phyloP scores from a whole-genome alignment of 2,797 vertebrate genomes.

The Poecile montanus region DNA sequence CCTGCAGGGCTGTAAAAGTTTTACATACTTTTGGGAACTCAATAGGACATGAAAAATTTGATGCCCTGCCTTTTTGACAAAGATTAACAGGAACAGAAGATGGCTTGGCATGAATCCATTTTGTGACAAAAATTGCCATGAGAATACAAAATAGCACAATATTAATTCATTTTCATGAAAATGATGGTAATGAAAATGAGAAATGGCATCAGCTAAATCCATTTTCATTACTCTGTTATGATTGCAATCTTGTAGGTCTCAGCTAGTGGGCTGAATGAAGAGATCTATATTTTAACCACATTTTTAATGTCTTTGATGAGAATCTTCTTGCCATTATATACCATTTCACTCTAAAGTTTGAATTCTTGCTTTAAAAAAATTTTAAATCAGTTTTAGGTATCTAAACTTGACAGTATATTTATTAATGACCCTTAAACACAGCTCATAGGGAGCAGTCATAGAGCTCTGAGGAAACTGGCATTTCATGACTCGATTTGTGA shows the following conservation, averaged over 20 bases:
- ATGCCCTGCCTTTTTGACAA: not conserved
- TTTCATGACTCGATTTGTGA: not conserved
- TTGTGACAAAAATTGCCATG: constrained; percentile 22
- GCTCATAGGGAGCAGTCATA: not conserved
- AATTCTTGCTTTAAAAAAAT: not conserved
- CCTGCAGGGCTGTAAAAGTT: not conserved
- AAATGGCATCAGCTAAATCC: constrained; percentile 51
- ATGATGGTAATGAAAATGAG: constrained; percentile 61
- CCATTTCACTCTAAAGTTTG: not conserved
- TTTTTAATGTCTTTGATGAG: constrained; percentile 2
- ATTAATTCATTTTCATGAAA: constrained; percentile 54
- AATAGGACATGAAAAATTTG: not conserved
- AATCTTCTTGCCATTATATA: not conserved
- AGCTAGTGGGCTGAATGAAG: not conserved
- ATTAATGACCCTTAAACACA: not conserved
- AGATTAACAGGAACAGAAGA: constrained; percentile 42
- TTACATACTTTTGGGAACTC: not conserved
- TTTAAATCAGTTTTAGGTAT: not conserved
- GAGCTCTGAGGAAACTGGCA: not conserved
- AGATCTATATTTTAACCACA: constrained; percentile 11
- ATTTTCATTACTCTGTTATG: constrained; percentile 57
- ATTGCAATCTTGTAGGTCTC: constrained; percentile 45
- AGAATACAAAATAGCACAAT: constrained; percentile 56
- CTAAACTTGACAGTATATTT: not conserved
- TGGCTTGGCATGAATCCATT: constrained; percentile 12